Percentiles rank a stretch among this genome's conserved stretches.
phyloP scores from a whole-genome alignment of 2,888 invertebrate species.

The Leuctra nigra region DNA sequence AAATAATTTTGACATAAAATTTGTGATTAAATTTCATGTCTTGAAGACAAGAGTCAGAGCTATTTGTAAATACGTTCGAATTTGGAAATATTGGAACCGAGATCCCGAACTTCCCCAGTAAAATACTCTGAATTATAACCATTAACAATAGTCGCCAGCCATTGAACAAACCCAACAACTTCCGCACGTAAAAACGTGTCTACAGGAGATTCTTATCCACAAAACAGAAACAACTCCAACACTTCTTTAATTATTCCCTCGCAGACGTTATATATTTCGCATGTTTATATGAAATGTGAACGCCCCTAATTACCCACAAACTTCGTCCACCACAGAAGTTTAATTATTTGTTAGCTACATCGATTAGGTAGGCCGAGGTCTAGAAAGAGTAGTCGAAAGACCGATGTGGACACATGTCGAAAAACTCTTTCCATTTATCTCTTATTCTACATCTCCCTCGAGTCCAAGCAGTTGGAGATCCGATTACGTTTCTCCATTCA shows the following conservation, averaged over 20 bases:
- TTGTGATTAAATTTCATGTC: no score
- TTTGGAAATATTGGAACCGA: no score
- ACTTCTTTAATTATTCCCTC: not conserved
- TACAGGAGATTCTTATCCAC: not conserved
- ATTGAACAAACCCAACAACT: not conserved
- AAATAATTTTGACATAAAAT: no score
- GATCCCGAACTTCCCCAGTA: no score
- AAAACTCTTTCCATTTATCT: not conserved
- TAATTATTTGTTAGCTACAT: not conserved
- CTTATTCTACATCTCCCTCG: not conserved
- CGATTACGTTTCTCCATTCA: no score
- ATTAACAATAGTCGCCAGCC: not conserved
- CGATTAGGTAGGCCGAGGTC: not conserved
- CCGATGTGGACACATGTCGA: not conserved
- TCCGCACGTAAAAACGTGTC: not conserved
- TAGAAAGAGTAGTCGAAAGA: constrained; percentile 3
- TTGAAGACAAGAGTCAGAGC: no score
- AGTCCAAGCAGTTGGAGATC: no score
- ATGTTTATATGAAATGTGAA: not conserved
- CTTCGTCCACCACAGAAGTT: not conserved
- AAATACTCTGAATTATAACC: no score
- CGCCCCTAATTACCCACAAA: constrained; percentile 9
- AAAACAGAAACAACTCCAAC: not conserved
- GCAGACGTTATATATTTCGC: not conserved
- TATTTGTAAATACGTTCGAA: no score